phyloP scores from a whole-genome alignment of 2,888 invertebrate species.

The Agrochola macilenta region DNA sequence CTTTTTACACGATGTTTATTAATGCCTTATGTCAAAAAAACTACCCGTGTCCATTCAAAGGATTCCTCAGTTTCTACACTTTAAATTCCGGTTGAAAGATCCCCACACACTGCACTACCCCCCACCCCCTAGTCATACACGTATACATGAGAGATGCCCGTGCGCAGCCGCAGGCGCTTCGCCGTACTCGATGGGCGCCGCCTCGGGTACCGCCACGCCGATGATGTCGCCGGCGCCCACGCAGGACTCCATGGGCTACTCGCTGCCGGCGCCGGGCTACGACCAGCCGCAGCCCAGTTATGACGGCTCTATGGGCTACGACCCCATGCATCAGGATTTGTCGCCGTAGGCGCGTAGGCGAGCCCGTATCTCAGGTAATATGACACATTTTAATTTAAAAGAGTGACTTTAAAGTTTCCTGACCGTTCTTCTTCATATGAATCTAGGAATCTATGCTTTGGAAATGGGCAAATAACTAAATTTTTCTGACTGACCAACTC shows the following conservation, averaged over 20 bases:
- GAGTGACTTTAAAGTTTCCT: too few relatives aligned
- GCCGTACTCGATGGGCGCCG: constrained; percentile 96
- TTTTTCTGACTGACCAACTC: too few relatives aligned
- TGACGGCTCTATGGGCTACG: constrained; percentile 97
- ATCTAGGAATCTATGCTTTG: too few relatives aligned
- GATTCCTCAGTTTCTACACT: not conserved
- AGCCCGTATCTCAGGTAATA: constrained; percentile 47
- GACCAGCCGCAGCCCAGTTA: constrained; percentile 96
- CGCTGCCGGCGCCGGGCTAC: constrained; percentile 97
- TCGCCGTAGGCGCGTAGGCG: constrained; percentile 88
- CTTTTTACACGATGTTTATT: not conserved
- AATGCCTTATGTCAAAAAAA: not conserved
- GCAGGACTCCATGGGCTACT: constrained; percentile 98
- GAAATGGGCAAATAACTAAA: too few relatives aligned
- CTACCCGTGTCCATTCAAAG: not conserved
- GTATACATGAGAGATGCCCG: constrained; percentile 62
- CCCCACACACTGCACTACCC: constrained; percentile 38
- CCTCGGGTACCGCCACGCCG: constrained; percentile 97
- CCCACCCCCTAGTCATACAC: constrained; percentile 46
- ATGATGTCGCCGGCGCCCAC: constrained; percentile 98
- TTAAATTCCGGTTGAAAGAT: constrained; percentile 39
- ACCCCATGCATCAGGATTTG: constrained; percentile 97
- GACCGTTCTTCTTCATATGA: too few relatives aligned
- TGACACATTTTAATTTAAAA: too few relatives aligned
- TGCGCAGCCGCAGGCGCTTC: constrained; percentile 93